phyloP scores from a whole-genome alignment of 2,888 invertebrate genomes.

The Acleris literana region DNA sequence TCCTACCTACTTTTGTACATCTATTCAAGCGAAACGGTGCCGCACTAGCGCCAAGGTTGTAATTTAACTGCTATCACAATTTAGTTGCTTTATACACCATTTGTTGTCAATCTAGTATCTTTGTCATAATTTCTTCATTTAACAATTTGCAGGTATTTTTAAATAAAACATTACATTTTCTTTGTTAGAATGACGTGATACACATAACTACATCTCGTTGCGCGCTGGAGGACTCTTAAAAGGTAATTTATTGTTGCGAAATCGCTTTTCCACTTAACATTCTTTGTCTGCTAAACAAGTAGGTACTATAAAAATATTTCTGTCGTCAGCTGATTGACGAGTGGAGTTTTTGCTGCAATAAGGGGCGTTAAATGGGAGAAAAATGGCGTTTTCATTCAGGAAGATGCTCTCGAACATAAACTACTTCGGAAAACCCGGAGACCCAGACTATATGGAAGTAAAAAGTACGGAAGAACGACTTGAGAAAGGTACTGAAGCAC shows the following conservation, averaged over 20 bases:
- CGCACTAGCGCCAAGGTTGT: slow-evolving; percentile 20
- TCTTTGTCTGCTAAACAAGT: slow-evolving; percentile 29
- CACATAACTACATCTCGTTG: slow-evolving; percentile 7
- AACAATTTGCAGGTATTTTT: slow-evolving; percentile 54
- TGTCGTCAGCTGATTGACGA: slow-evolving; percentile 31
- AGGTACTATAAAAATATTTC: slow-evolving; percentile 24
- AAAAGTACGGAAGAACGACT: slow-evolving; percentile 36
- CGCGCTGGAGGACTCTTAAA: slow-evolving; percentile 18
- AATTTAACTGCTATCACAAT: not conserved
- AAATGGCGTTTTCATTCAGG: slow-evolving; percentile 75
- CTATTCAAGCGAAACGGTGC: not conserved
- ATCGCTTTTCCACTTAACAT: not conserved
- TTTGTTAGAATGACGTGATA: slow-evolving; percentile 51
- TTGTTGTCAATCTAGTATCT: slow-evolving; percentile 34
- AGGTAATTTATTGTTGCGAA: slow-evolving; percentile 21
- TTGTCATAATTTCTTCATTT: slow-evolving; percentile 29
- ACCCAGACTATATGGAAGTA: slow-evolving; percentile 39
- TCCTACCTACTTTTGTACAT: not conserved
- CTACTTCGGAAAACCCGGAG: slow-evolving; percentile 70
- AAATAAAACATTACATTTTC: slow-evolving; percentile 41
- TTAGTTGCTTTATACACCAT: slow-evolving; percentile 9
- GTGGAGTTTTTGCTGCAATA: slow-evolving; percentile 14
- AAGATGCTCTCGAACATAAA: slow-evolving; percentile 75
- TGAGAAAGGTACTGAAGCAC: slow-evolving; percentile 47
- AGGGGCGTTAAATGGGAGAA: slow-evolving; percentile 33